A percentile compares a stretch with the other conserved stretches of the same genome.
Conservation (phyloP, 2,797 vertebrate genomes). For the Micropoecilia bifurca region DNA sequence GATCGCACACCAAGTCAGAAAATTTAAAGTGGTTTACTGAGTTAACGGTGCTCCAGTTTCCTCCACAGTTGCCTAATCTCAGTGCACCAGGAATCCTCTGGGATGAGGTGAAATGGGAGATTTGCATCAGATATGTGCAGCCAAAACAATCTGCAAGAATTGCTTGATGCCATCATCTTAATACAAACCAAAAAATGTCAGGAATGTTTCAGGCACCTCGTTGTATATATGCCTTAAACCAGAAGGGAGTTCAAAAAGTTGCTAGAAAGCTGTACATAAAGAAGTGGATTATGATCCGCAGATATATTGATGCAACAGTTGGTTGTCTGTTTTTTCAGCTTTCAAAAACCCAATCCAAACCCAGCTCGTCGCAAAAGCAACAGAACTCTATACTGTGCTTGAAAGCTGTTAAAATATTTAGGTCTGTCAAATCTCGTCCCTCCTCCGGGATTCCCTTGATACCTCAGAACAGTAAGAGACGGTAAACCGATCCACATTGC, state of each 20-base stretch:
- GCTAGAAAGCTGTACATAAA: not conserved
- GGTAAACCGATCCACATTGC: conserved; percentile 67
- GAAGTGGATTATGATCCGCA: not conserved
- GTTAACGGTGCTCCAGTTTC: not conserved
- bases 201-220: not conserved
- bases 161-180: not conserved
- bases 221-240: not conserved
- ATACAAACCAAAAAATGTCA: not conserved
- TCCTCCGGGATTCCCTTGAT: conserved; percentile 46
- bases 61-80: not conserved
- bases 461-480: conserved; percentile 64
- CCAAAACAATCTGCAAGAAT: not conserved
- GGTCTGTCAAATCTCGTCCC: conserved; percentile 58
- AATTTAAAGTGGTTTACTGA: not conserved
- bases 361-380: conserved; percentile 67
- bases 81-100: not conserved
- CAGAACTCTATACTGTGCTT: conserved; percentile 67
- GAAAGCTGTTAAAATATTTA: conserved; percentile 74
- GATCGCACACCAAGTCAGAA: not conserved
- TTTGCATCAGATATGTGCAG: not conserved
- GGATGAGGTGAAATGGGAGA: not conserved
- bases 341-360: not conserved
- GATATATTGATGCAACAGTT: not conserved
- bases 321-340: not conserved
- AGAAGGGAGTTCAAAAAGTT: not conserved